Base-by-base conservation (phyloP, 1,140 invertebrate species). In the Drosophila punjabiensis region DNA sequence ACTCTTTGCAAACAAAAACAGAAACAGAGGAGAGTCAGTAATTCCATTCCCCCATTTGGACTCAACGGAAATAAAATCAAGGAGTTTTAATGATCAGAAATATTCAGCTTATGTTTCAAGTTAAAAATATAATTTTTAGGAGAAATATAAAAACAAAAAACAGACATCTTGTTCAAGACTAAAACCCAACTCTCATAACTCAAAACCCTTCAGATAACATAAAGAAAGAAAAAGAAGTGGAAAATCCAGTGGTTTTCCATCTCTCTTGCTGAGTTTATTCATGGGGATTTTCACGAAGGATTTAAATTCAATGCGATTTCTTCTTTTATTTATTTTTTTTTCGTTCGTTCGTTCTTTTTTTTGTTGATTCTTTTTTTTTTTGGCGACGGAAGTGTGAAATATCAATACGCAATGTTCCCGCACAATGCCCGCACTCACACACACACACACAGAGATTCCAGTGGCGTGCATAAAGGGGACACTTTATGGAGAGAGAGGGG, bases 331-430 rank as follows among this genome's bases (percentile, higher is more conserved):
- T 56, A 28, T 56, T 37, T 14, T 53, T 53, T 55, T 18, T 9
- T 20, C 24, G 3, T 24, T 24, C 24, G 24, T 20, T 3, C 5
- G 6, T 28, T 48, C 5, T 20, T 50, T 41, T n/a, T 13, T 37
- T 30, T 24, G 24, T 7, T 35, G 45, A 24, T 39, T 18, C 14
- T 37, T 37, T 10, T 3, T 63, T 63, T 71, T 43, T 56, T 20
- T 24, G 33, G 30, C 53, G 30, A 68, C 45, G 74, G 75, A 67
- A 52, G 73, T 74, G 70, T 73, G 70, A 74, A 74, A 62, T 50
- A 79, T 52, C 81, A 58, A 82, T 81, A 52, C 77, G 62, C 41
- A 76, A 43, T 64, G 30, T 35, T 43, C 24, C 47, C 47, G 14
- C 47, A 48, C 20, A 47, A 20, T 30, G 43, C 37, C 37, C 39